A percentile compares a stretch with the other conserved stretches of the same genome.
Conservation (phyloP, 1,140 invertebrate species). For the Drosophila setifemur region DNA sequence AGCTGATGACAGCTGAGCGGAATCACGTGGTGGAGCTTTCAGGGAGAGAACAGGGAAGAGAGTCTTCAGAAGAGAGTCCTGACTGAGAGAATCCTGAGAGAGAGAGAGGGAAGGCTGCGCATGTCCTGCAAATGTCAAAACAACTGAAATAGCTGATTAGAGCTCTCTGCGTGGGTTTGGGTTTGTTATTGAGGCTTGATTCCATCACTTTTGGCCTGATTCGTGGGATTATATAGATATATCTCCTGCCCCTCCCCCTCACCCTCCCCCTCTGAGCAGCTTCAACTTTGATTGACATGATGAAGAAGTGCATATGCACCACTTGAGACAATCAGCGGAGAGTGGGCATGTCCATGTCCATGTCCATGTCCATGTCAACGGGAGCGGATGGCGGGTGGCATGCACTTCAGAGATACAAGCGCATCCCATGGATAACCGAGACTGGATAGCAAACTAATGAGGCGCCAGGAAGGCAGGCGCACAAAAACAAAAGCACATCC, state of each 20-base stretch:
- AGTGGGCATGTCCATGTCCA: no score
- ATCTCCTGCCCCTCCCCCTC: slow-evolving; percentile 16
- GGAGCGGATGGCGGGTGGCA: background rate
- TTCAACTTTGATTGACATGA: slow-evolving; percentile 60
- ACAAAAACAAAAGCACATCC: slow-evolving; percentile 20
- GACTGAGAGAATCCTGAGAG: background rate
- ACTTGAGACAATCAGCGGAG: slow-evolving; percentile 29
- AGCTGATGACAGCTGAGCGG: slow-evolving; percentile 47
- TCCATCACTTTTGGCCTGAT: slow-evolving; percentile 53
- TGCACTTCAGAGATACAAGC: background rate
- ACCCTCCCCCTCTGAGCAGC: slow-evolving; percentile 2
- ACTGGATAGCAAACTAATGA: slow-evolving; percentile 58
- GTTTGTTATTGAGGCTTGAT: slow-evolving; percentile 54
- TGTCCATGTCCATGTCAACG: no score
- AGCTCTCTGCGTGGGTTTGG: slow-evolving; percentile 35
- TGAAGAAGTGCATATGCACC: slow-evolving; percentile 52
- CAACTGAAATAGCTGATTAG: slow-evolving; percentile 35
- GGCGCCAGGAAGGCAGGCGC: slow-evolving; percentile 48
- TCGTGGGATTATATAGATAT: slow-evolving; percentile 34
- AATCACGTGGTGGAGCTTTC: slow-evolving; percentile 51
- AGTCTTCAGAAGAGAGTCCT: background rate
- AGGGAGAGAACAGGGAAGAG: background rate
- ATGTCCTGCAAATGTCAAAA: slow-evolving; percentile 63
- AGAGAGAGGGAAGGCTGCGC: slow-evolving; percentile 28
- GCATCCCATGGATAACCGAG: slow-evolving; percentile 23